Conservation (phyloP, 1,140 invertebrate species). For the Drosophila ficusphila region DNA sequence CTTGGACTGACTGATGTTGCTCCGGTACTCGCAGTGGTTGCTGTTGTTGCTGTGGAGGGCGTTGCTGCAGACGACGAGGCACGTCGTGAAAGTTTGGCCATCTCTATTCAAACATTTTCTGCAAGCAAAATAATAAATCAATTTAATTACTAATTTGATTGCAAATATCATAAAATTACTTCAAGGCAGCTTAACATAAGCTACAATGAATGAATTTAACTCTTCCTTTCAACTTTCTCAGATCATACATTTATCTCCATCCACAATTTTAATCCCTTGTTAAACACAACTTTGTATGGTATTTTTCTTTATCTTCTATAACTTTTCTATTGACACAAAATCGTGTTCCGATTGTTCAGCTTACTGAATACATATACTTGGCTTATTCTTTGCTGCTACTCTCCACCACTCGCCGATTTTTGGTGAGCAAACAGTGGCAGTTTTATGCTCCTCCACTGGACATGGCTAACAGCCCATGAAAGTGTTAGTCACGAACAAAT, state of each 20-base stretch:
- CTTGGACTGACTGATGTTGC: background rate
- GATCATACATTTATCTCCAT: no score
- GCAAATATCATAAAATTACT: background rate
- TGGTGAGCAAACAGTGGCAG: constrained; percentile 10
- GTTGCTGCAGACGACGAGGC: constrained; percentile 80
- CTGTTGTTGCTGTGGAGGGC: constrained; percentile 61
- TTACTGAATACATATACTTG: constrained; percentile 14
- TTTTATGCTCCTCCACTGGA: constrained; percentile 11
- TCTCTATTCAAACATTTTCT: constrained; percentile 84
- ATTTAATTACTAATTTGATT: background rate
- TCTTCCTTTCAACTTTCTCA: no score
- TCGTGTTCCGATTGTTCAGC: background rate
- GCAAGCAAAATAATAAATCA: constrained; percentile 18
- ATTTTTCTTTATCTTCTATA: background rate
- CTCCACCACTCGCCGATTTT: background rate
- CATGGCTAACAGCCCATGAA: constrained; percentile 28
- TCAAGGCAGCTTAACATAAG: background rate
- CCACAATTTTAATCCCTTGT: no score
- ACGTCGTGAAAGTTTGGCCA: constrained; percentile 84
- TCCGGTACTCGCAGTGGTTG: constrained; percentile 27
- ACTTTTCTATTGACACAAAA: constrained; percentile 1
- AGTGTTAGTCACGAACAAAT: constrained; percentile 45
- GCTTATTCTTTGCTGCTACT: background rate
- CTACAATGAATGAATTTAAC: no score
- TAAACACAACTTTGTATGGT: no score